phyloP scores from a whole-genome alignment of 2,797 vertebrate species.

The Schizopygopsis malacanthus region DNA sequence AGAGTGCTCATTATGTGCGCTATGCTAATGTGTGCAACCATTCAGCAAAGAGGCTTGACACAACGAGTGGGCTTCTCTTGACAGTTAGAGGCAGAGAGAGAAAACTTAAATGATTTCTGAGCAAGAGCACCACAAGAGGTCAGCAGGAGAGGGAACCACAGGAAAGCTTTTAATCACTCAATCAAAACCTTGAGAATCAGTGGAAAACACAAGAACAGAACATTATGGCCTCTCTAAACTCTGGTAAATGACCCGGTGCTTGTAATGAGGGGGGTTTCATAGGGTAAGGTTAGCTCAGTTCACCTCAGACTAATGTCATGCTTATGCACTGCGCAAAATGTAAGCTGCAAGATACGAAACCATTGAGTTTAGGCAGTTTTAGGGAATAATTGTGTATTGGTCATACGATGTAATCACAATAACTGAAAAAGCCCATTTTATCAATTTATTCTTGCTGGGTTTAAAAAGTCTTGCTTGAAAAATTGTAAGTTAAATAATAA shows the following conservation, averaged over 20 bases:
- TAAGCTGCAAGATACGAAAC: neutral
- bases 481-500: neutral
- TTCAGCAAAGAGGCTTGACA: slow-evolving; percentile 3
- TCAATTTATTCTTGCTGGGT: neutral
- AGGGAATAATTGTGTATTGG: neutral
- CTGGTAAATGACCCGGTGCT: slow-evolving; percentile 29
- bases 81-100: slow-evolving; percentile 38
- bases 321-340: neutral
- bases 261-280: slow-evolving; percentile 23
- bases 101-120: slow-evolving; percentile 45
- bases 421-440: neutral
- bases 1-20: slow-evolving; percentile 15
- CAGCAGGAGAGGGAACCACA: slow-evolving; percentile 25
- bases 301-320: neutral
- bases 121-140: slow-evolving; percentile 26
- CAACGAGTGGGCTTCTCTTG: slow-evolving; percentile 21
- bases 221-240: slow-evolving; percentile 40
- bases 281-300: slow-evolving; percentile 5
- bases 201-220: slow-evolving; percentile 31
- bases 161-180: slow-evolving; percentile 54
- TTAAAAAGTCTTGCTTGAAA: neutral
- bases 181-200: slow-evolving; percentile 50
- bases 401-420: neutral
- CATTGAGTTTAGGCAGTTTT: neutral
- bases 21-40: slow-evolving; percentile 37